Evolutionary conservation across 2,888 invertebrate species (phyloP).

Genomic region (Papilio protenor): DNA sequence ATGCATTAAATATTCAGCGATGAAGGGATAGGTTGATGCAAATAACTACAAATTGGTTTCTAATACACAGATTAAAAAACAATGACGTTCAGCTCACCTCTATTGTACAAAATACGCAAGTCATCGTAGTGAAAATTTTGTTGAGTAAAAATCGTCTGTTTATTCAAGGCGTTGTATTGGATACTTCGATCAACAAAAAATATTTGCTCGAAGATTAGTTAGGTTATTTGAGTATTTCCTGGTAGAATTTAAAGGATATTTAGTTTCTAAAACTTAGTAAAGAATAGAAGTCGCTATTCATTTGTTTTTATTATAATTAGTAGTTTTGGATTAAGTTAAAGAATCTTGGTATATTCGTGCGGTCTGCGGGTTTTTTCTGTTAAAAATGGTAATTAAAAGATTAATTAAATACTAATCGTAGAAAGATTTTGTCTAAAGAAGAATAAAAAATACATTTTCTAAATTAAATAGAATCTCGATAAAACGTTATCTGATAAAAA

Average conservation of each 20-base stretch:
- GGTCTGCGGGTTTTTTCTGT: not conserved
- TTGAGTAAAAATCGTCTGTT: not conserved
- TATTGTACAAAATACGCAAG: not conserved
- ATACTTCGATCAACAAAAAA: no score
- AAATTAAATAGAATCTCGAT: conserved; percentile 6
- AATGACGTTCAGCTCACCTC: not conserved
- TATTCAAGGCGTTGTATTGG: no score
- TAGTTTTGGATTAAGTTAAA: no score
- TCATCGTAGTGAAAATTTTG: not conserved
- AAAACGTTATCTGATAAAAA: conserved; percentile 29
- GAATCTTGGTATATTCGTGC: not conserved
- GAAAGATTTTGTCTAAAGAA: not conserved
- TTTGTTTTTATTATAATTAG: no score
- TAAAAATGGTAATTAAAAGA: not conserved
- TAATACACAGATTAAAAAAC: not conserved
- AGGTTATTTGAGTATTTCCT: no score
- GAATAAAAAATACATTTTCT: not conserved
- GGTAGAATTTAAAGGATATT: no score
- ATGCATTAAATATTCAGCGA: not conserved
- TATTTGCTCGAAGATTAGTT: no score
- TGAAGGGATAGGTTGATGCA: not conserved
- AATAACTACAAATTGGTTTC: not conserved
- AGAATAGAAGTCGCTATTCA: no score
- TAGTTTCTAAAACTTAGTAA: no score
- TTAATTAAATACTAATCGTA: not conserved